Evolutionary conservation across 2,797 vertebrate species (phyloP), one percentile per base, ranked within the genome.

Genomic region (Hybognathus amarus): DNA sequence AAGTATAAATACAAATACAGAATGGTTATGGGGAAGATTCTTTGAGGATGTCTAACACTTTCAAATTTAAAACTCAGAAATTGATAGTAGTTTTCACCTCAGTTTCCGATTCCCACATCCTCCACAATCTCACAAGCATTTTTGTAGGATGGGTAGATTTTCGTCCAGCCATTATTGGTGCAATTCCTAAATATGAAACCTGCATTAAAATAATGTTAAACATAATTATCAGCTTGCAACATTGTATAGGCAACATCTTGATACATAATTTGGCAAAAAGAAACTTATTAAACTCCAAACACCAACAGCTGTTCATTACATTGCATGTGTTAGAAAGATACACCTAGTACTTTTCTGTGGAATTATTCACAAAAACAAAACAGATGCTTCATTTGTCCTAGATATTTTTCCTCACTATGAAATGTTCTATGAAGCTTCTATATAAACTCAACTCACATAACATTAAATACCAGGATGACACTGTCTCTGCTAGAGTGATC

Each of bases 111-210:
- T 91, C 95, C 95, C 6, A 88, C 89, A 22, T 93, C 91, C 12
- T 95, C 93, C 38, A 90, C 93, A 86, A 96, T 94, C 1, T 87
- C 82, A 67, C 96, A 97, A 83, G 95, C 95, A 17, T 94, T 69
- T 2, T 92, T 87, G 50, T 96, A 97, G 0, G 94, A 85, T 6
- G 96, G 96, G 82, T 93, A 95, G 1, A 94, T 93, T 17, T 96
- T 95, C 50, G 95, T 96, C 96, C 96, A 97, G 63, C 94, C 93
- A 0, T 90, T 89, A 0, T 52, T 86, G 0, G 95, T 96, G 5
- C 96, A 97, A 89, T 95, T 97, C 91, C 96, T 94, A 89, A 92
- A 95, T 47, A 97, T 93, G 85, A 91, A 94, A 10, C 95, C 96
- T 97, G 64, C 30, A 50, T 64, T 80, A 22, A 84, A 63, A 61